These are phyloP conservation scores for Cryptus armator DNA, from an alignment of 2,888 invertebrate genomes.

Conservation along the genomic window DNA sequence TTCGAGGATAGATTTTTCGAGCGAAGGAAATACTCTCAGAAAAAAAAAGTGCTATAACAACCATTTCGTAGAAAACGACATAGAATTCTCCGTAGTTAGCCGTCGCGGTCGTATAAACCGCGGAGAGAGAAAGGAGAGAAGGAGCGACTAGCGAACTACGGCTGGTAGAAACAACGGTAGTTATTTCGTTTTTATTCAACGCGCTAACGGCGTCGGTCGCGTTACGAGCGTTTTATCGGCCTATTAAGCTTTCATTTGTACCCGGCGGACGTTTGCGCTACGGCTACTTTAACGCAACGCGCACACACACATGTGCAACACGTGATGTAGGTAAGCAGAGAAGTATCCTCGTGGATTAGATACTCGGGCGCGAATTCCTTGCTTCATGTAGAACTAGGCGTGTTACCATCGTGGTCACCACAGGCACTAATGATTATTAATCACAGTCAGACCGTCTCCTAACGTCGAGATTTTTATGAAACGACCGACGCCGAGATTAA, in stretches of 20 bases:
- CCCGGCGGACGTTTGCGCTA: slow-evolving; percentile 60
- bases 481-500: too few relatives aligned
- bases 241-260: slow-evolving; percentile 75
- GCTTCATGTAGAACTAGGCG: slow-evolving; percentile 37
- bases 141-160: slow-evolving; percentile 6
- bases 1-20: neutral
- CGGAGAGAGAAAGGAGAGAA: slow-evolving; percentile 21
- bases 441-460: slow-evolving; percentile 42
- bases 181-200: slow-evolving; percentile 67
- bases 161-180: slow-evolving; percentile 30
- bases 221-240: slow-evolving; percentile 71
- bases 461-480: too few relatives aligned
- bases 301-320: slow-evolving; percentile 33
- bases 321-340: slow-evolving; percentile 11
- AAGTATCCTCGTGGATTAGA: slow-evolving; percentile 43
- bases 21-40: neutral
- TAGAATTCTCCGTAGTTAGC: slow-evolving; percentile 40
- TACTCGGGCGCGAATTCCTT: slow-evolving; percentile 36
- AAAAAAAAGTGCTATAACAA: neutral
- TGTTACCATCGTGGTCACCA: slow-evolving; percentile 7
- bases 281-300: slow-evolving; percentile 27
- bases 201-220: slow-evolving; percentile 57
- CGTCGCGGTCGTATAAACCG: slow-evolving; percentile 51
- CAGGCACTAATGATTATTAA: slow-evolving; percentile 60
- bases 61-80: slow-evolving; percentile 38